These are phyloP conservation scores for Diadophis punctatus DNA, from an alignment of 2,113 vertebrate genomes.

Conservation along the genomic window DNA sequence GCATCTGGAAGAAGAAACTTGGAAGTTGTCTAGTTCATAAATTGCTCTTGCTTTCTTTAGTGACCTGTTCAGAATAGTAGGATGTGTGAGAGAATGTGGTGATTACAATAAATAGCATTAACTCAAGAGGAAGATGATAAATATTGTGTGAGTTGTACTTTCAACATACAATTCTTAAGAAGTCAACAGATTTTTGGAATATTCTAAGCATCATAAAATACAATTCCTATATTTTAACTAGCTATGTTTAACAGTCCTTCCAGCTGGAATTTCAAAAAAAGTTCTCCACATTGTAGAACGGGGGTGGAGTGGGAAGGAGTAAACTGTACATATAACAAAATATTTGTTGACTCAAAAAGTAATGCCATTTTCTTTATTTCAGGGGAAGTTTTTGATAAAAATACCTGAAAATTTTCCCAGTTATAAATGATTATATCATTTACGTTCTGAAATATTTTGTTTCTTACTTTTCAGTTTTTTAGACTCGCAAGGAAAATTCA, in stretches of 20 bases:
- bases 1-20: neutral
- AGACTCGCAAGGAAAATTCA: too few species aligned
- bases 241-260: neutral
- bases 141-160: too few species aligned
- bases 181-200: neutral
- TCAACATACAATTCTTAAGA: neutral
- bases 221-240: neutral
- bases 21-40: neutral
- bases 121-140: neutral
- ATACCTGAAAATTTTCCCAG: too few species aligned
- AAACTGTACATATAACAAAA: neutral
- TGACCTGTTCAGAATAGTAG: neutral
- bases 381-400: too few species aligned
- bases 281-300: neutral
- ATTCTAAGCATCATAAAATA: neutral
- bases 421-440: too few species aligned
- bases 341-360: too few species aligned
- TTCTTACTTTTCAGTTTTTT: too few species aligned
- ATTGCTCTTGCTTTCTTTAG: neutral
- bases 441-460: too few species aligned
- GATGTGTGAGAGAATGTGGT: neutral
- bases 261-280: neutral
- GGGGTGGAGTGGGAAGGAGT: neutral
- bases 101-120: neutral
- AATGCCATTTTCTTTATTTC: too few species aligned